A percentile compares a stretch with the other conserved stretches of the same genome.
Evolutionary conservation across 2,797 vertebrate species (phyloP).

Genomic region (Pseudochirops cupreus): DNA sequence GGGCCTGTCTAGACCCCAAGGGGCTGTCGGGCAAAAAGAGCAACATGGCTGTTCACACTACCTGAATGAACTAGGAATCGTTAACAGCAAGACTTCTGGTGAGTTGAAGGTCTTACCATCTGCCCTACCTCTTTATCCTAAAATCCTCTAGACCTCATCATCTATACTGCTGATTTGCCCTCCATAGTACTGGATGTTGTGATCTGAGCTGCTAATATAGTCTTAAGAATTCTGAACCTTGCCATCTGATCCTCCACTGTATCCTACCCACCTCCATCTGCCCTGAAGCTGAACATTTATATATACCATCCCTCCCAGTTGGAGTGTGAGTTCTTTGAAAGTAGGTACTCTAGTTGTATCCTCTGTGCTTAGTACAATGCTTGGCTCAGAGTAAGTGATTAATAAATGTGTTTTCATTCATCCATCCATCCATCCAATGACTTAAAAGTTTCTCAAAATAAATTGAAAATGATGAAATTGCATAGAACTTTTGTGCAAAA

Average conservation of each 20-base stretch:
- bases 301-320: not conserved
- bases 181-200: not conserved
- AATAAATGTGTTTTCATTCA: not conserved
- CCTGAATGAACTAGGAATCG: not conserved
- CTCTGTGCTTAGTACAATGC: not conserved
- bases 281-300: not conserved
- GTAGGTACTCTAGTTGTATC: not conserved
- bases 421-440: conserved; percentile 6
- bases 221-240: not conserved
- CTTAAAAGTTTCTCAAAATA: conserved; percentile 37
- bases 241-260: not conserved
- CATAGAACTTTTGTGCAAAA: not conserved
- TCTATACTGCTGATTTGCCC: not conserved
- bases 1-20: not conserved
- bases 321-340: not conserved
- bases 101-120: not conserved
- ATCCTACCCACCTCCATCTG: not conserved
- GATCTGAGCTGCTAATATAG: not conserved
- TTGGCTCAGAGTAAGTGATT: not conserved
- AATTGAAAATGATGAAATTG: not conserved
- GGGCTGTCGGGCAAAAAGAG: not conserved
- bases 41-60: not conserved
- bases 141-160: not conserved
- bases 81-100: not conserved
- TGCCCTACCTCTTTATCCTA: not conserved